phyloP scores from a whole-genome alignment of 2,888 invertebrate species.

The Agriopis aurantiaria region DNA sequence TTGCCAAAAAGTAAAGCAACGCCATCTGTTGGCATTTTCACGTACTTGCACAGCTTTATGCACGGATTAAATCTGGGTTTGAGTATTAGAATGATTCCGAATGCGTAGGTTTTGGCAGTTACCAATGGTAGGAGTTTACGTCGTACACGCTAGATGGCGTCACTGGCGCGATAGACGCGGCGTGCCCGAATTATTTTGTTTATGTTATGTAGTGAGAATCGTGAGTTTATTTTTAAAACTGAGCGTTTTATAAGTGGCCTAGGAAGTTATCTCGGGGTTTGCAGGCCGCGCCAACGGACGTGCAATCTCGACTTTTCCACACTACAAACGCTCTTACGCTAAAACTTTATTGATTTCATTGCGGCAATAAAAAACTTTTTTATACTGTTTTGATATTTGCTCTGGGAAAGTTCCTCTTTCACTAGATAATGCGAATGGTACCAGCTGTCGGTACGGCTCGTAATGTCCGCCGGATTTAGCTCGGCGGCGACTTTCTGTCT shows the following conservation, averaged over 20 bases:
- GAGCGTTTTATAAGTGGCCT: slow-evolving; percentile 82
- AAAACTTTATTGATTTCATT: slow-evolving; percentile 56
- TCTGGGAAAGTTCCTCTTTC: slow-evolving; percentile 57
- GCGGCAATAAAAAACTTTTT: slow-evolving; percentile 55
- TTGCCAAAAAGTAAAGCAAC: slow-evolving; percentile 31
- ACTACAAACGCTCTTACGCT: slow-evolving; percentile 50
- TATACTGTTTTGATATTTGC: slow-evolving; percentile 51
- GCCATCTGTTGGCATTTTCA: slow-evolving; percentile 54
- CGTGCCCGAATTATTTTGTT: slow-evolving; percentile 61
- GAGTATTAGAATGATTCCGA: slow-evolving; percentile 15
- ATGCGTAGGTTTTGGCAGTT: slow-evolving; percentile 56
- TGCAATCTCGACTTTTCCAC: slow-evolving; percentile 64
- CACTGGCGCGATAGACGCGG: slow-evolving; percentile 47
- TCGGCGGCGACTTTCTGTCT: slow-evolving; percentile 33
- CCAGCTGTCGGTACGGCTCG: slow-evolving; percentile 32
- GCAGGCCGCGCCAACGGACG: slow-evolving; percentile 59
- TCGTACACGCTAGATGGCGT: slow-evolving; percentile 65
- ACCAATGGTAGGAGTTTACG: slow-evolving; percentile 61
- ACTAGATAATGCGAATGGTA: slow-evolving; percentile 36
- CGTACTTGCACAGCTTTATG: slow-evolving; percentile 30
- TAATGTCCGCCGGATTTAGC: slow-evolving; percentile 34
- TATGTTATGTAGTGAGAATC: slow-evolving; percentile 68
- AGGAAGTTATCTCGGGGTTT: slow-evolving; percentile 68
- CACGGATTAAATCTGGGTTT: slow-evolving; percentile 42
- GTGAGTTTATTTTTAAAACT: slow-evolving; percentile 79